These are phyloP conservation scores for Pelosia muscerda DNA, from an alignment of 2,888 invertebrate genomes.

Conservation along the genomic window DNA sequence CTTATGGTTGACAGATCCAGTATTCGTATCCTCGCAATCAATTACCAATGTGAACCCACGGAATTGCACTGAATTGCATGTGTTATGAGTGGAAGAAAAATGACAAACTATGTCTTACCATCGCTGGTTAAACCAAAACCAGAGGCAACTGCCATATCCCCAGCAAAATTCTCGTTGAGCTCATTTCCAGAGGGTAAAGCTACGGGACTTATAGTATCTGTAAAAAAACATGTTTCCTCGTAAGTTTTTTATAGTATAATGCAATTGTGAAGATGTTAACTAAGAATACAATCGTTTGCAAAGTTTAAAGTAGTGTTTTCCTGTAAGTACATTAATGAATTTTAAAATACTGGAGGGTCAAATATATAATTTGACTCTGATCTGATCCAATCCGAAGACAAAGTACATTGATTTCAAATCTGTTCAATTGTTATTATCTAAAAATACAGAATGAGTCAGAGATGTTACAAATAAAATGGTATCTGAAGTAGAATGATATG, in stretches of 20 bases:
- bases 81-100: neutral
- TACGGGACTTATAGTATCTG: conserved; percentile 53
- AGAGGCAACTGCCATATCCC: conserved; percentile 59
- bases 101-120: conserved; percentile 40
- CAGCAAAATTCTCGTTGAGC: conserved; percentile 54
- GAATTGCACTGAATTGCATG: no score
- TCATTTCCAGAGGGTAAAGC: conserved; percentile 56
- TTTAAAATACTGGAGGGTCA: neutral
- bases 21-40: no score
- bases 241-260: neutral
- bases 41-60: no score
- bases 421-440: neutral
- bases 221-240: neutral
- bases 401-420: neutral
- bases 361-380: neutral
- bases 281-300: neutral
- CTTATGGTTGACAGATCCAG: no score
- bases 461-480: neutral
- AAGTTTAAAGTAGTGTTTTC: neutral
- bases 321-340: neutral
- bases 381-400: neutral
- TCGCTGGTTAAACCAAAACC: conserved; percentile 64
- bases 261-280: neutral
- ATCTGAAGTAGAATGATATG: neutral
- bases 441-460: neutral